phyloP scores from a whole-genome alignment of 30 jellyfish, hydroid and myxozoan genomes.

The Phacellophora camtschatica region DNA sequence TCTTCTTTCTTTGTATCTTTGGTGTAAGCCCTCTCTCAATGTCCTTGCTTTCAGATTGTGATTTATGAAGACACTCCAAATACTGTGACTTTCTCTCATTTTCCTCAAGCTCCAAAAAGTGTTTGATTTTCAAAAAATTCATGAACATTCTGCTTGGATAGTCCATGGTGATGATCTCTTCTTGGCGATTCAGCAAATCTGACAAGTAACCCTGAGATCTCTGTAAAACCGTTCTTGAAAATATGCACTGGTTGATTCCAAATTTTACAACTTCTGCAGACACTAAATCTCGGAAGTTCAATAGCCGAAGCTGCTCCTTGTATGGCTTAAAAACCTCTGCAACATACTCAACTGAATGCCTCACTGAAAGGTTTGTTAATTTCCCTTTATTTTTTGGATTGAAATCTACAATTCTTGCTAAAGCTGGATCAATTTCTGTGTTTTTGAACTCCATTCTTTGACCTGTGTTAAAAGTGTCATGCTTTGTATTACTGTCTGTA shows the following conservation, averaged over 20 bases:
- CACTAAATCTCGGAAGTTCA: constrained; percentile 51
- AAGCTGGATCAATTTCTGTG: not conserved
- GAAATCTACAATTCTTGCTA: constrained; percentile 11
- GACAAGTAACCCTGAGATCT: constrained; percentile 95
- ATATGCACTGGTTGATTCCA: constrained; percentile 83
- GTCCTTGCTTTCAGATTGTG: not conserved
- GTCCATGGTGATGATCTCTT: constrained; percentile 21
- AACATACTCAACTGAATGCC: constrained; percentile 7
- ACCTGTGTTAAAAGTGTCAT: not conserved
- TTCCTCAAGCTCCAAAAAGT: constrained; percentile 56
- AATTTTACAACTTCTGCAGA: constrained; percentile 56
- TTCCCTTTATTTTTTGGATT: constrained; percentile 50
- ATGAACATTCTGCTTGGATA: constrained; percentile 52
- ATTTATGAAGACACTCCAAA: constrained; percentile 3
- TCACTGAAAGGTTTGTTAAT: not conserved
- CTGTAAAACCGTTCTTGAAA: constrained; percentile 73
- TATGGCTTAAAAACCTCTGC: constrained; percentile 19
- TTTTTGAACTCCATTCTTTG: not conserved
- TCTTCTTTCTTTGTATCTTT: constrained; percentile 17
- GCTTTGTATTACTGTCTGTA: not conserved
- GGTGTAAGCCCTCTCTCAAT: not conserved
- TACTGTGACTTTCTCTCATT: constrained; percentile 51
- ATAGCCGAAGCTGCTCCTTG: constrained; percentile 18
- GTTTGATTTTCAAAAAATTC: constrained; percentile 57
- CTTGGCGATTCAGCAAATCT: constrained; percentile 61